A percentile compares a stretch with the other conserved stretches of the same genome.
These are phyloP conservation scores for Pitangus sulphuratus DNA, from an alignment of 2,797 vertebrate genomes.

Conservation along the genomic window DNA sequence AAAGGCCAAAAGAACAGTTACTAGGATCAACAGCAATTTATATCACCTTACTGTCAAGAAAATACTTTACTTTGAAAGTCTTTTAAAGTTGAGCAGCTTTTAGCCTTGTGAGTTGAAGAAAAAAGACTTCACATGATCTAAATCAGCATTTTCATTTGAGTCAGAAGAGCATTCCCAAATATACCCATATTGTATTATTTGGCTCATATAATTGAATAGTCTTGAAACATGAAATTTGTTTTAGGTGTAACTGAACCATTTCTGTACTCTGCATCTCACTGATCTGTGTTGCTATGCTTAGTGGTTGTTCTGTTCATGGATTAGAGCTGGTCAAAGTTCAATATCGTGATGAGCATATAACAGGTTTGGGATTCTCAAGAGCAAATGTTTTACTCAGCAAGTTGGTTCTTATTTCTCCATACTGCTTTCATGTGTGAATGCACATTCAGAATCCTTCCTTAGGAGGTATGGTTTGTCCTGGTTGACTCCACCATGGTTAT, in stretches of 20 bases:
- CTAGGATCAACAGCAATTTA: not conserved
- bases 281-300: not conserved
- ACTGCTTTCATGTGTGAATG: not conserved
- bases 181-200: not conserved
- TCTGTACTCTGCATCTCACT: not conserved
- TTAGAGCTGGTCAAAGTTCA: not conserved
- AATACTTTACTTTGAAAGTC: not conserved
- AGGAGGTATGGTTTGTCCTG: not conserved
- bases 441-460: not conserved
- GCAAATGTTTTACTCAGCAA: not conserved
- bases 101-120: not conserved
- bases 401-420: not conserved
- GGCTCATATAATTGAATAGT: rapidly evolving
- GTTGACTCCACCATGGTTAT: not conserved
- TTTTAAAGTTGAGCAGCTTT: not conserved
- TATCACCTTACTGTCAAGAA: not conserved
- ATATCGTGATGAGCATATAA: not conserved
- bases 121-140: not conserved
- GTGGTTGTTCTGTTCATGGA: not conserved
- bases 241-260: not conserved
- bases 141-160: not conserved
- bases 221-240: not conserved
- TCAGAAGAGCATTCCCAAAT: not conserved
- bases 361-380: not conserved
- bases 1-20: not conserved